Evolutionary conservation across 1,140 invertebrate species (phyloP).

Genomic region (Drosophila triauraria): DNA sequence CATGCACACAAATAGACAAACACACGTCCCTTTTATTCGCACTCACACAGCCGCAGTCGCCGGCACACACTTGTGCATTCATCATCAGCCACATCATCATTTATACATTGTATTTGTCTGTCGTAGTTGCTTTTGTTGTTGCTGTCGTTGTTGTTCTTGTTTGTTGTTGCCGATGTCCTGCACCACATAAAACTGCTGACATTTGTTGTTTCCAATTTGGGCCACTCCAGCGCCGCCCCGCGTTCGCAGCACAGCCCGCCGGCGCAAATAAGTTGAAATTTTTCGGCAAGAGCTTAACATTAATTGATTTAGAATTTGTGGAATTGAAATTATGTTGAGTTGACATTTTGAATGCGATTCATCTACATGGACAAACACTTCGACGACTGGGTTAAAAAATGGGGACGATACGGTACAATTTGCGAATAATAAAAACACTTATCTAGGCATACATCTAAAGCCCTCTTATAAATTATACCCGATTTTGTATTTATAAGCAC

Average conservation of each 20-base stretch:
- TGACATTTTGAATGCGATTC: slow-evolving; percentile 50
- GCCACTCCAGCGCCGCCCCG: slow-evolving; percentile 20
- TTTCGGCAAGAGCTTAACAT: slow-evolving; percentile 54
- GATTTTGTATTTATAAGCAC: background rate
- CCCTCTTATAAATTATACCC: background rate
- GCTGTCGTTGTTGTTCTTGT: slow-evolving; percentile 23
- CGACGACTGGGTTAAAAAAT: background rate
- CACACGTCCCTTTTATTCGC: slow-evolving; percentile 48
- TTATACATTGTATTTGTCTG: slow-evolving; percentile 81
- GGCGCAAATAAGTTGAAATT: slow-evolving; percentile 15
- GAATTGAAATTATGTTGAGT: slow-evolving; percentile 59
- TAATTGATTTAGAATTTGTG: slow-evolving; percentile 75
- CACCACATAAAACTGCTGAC: slow-evolving; percentile 77
- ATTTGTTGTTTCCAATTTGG: slow-evolving; percentile 79
- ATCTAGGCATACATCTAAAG: background rate
- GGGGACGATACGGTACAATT: background rate
- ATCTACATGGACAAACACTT: slow-evolving; percentile 2
- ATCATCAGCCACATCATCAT: slow-evolving; percentile 80
- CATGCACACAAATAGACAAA: slow-evolving; percentile 51
- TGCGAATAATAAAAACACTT: background rate
- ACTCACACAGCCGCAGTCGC: slow-evolving; percentile 14
- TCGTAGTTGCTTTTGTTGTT: slow-evolving; percentile 30
- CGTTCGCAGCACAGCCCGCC: background rate
- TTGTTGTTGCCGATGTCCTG: slow-evolving; percentile 46
- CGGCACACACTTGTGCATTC: slow-evolving; percentile 64